These are phyloP conservation scores for Entomobrya proxima DNA, from an alignment of 2,888 invertebrate species.

Conservation along the genomic window DNA sequence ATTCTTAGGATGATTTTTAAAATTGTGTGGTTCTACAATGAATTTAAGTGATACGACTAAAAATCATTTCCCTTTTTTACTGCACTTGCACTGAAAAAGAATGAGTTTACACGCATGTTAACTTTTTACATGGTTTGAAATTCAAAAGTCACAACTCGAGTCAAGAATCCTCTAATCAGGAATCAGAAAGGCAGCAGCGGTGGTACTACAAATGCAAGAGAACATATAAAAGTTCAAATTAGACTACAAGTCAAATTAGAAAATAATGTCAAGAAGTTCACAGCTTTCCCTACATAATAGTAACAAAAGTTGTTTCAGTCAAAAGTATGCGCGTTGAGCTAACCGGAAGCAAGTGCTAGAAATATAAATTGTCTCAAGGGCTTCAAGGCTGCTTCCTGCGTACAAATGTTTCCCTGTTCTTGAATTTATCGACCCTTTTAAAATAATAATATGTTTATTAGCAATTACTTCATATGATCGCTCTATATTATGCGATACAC, in stretches of 20 bases:
- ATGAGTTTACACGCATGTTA: conserved; percentile 1
- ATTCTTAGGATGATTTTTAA: background rate
- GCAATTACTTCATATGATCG: background rate
- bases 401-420: background rate
- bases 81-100: background rate
- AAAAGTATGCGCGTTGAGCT: background rate
- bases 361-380: background rate
- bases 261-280: background rate
- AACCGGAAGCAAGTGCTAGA: background rate
- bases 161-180: too few relatives aligned
- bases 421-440: background rate
- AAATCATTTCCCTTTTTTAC: conserved; percentile 9
- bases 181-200: background rate
- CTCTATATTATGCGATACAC: too few relatives aligned
- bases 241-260: background rate
- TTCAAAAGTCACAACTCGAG: background rate
- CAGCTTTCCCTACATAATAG: background rate
- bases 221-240: background rate
- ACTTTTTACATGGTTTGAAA: background rate
- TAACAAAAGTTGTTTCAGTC: background rate
- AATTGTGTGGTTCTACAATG: background rate
- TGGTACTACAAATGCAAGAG: background rate
- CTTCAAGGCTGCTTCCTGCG: background rate
- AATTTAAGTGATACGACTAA: background rate
- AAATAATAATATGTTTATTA: background rate